Percentiles rank a stretch among this genome's conserved stretches.
phyloP scores from a whole-genome alignment of 2,888 invertebrate genomes.

The Lottia scabra region DNA sequence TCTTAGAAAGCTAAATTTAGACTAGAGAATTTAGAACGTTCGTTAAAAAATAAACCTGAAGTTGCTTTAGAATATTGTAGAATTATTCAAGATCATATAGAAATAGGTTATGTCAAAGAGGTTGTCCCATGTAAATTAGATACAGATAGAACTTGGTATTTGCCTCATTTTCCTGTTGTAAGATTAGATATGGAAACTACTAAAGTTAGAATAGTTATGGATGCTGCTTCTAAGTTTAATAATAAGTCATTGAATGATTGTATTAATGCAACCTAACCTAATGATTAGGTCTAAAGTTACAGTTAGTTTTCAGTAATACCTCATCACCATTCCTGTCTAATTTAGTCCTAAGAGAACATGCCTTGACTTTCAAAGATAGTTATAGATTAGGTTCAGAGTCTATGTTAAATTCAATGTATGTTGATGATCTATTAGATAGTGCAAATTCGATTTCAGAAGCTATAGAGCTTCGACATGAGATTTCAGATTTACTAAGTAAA shows the following conservation, averaged over 20 bases:
- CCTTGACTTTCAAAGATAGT: not conserved
- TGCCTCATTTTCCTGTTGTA: not conserved
- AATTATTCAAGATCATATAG: not conserved
- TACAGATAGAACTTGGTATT: not conserved
- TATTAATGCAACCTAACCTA: too few species aligned
- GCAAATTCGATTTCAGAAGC: not conserved
- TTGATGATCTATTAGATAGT: not conserved
- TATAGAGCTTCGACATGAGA: not conserved
- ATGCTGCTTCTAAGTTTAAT: not conserved
- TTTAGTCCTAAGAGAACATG: not conserved
- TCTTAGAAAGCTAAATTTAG: too few species aligned
- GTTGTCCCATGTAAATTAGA: not conserved
- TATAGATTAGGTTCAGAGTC: not conserved
- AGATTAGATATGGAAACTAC: not conserved
- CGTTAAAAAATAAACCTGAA: too few species aligned
- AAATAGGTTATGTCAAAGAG: not conserved
- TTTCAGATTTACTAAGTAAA: not conserved
- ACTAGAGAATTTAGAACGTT: too few species aligned
- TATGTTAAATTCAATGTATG: not conserved
- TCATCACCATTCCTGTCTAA: not conserved
- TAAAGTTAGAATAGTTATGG: not conserved
- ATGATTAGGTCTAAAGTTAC: not conserved
- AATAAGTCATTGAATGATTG: not conserved
- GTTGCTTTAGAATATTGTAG: too few species aligned
- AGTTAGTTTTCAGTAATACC: too few species aligned